A percentile compares a stretch with the other conserved stretches of the same genome.
Conservation (phyloP, 2,797 vertebrate species). For the Monodelphis domestica region DNA sequence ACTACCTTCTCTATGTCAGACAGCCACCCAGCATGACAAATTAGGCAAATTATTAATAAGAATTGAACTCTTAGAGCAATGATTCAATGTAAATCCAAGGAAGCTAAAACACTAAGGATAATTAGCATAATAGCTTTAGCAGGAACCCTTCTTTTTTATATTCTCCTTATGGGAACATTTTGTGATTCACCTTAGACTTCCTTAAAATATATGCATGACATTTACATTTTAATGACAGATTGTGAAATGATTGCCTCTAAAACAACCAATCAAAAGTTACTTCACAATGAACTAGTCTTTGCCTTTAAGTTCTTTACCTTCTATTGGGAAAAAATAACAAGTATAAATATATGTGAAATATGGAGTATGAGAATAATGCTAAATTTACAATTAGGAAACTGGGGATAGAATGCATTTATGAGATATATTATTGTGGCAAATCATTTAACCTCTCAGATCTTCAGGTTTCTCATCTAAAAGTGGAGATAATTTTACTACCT, state of each 20-base stretch:
- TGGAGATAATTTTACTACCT: neutral
- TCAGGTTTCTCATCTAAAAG: neutral
- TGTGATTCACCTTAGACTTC: constrained; percentile 36
- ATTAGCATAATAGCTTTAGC: constrained; percentile 2
- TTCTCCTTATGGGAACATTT: neutral
- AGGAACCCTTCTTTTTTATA: neutral
- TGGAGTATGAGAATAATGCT: neutral
- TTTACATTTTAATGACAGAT: neutral
- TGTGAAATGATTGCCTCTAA: neutral
- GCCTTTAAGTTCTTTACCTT: neutral
- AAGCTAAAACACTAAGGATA: neutral
- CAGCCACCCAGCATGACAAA: constrained; percentile 42
- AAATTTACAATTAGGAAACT: neutral
- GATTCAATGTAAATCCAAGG: constrained; percentile 34
- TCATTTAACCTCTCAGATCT: neutral
- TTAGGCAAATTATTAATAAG: constrained; percentile 49
- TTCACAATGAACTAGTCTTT: neutral
- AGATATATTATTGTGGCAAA: neutral
- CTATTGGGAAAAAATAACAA: neutral
- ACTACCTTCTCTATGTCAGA: constrained; percentile 36
- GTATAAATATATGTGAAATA: neutral
- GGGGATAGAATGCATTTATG: neutral
- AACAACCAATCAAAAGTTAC: neutral
- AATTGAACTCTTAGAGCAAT: constrained; percentile 23
- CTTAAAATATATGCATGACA: neutral